Evolutionary conservation across 2,797 vertebrate species (phyloP), one percentile per base, ranked within the genome.

Genomic region (Parotocinclus haroldoi): DNA sequence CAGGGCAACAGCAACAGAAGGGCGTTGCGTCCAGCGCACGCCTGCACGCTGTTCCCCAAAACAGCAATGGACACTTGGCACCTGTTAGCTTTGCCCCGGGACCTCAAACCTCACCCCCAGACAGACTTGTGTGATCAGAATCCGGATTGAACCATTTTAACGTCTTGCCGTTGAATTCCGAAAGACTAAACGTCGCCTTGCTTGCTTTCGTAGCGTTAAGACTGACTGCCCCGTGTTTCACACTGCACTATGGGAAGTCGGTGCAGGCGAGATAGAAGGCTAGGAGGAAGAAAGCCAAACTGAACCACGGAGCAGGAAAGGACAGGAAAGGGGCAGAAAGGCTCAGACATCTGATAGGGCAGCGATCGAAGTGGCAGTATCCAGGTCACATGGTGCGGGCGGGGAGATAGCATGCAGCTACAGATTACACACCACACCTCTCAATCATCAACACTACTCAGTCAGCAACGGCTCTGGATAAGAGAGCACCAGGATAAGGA

Each of bases 391-490:
- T 69, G 81, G 76, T 78, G 81, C 80, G 69, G 75, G 80, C 52
- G 64, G 69, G 59, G 74, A 75, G 84, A 89, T 86, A 86, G 79
- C 80, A 64, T 82, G 84, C 81, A 78, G 63, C 81, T 77, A 71
- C 72, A 89, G 85, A 89, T 88, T 86, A 88, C 75, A 71, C 68
- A 68, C 77, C 77, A 36, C 14, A 75, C 75, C 82, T 79, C 80
- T 89, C 86, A 86, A 86, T 88, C 86, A 86, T 84, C 69, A 71
- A 68, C 72, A 76, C 48, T 63, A 76, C 67, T 72, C 69, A 55
- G 13, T 10, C 2, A 7, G 27, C 27, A 27, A 27, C 9, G n/a
- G 38, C n/a, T 42, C 11, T 10, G 58, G 67, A 69, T 69, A 63
- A 69, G 58, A 69, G 68, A 56, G 60, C 63, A 5, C 27, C 27